phyloP scores from a whole-genome alignment of 1,140 invertebrate genomes.

The Cydia fagiglandana region DNA sequence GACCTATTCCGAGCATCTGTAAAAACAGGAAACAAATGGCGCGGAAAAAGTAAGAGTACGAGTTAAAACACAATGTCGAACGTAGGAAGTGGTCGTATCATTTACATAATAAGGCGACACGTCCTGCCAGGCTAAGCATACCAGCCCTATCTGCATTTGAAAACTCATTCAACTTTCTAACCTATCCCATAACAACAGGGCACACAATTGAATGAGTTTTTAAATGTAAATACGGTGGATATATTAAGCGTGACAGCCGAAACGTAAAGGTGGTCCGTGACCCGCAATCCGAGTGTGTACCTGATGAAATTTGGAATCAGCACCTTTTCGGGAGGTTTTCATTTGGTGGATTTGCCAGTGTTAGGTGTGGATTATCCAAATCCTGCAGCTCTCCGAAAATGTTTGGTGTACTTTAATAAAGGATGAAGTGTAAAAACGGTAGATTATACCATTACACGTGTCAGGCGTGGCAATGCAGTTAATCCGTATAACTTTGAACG shows the following conservation, averaged over 20 bases:
- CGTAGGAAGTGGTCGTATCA: slow-evolving; percentile 25
- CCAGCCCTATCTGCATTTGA: not conserved
- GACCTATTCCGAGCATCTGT: slow-evolving; percentile 15
- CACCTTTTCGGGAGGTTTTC: slow-evolving; percentile 29
- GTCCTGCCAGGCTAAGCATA: not conserved
- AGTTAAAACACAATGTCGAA: slow-evolving; percentile 32
- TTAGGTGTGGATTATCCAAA: slow-evolving; percentile 12
- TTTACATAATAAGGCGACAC: slow-evolving; percentile 32
- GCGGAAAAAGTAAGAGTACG: slow-evolving; percentile 10
- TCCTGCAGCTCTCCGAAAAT: not conserved
- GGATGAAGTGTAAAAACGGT: not conserved
- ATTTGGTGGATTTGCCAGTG: slow-evolving; percentile 13
- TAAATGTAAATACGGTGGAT: not conserved
- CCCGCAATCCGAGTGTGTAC: slow-evolving; percentile 35
- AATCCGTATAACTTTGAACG: too few relatives aligned
- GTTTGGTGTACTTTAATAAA: not conserved
- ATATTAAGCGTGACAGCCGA: not conserved
- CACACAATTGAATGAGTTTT: not conserved
- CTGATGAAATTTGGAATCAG: slow-evolving; percentile 54
- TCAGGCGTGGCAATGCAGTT: too few relatives aligned
- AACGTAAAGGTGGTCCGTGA: slow-evolving; percentile 28
- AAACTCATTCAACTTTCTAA: not conserved
- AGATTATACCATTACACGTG: too few relatives aligned
- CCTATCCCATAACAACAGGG: not conserved
- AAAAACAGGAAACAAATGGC: slow-evolving; percentile 24